These are phyloP conservation scores for Schmidtea mediterranea DNA, from an alignment of 1,140 invertebrate genomes.

Conservation along the genomic window DNA sequence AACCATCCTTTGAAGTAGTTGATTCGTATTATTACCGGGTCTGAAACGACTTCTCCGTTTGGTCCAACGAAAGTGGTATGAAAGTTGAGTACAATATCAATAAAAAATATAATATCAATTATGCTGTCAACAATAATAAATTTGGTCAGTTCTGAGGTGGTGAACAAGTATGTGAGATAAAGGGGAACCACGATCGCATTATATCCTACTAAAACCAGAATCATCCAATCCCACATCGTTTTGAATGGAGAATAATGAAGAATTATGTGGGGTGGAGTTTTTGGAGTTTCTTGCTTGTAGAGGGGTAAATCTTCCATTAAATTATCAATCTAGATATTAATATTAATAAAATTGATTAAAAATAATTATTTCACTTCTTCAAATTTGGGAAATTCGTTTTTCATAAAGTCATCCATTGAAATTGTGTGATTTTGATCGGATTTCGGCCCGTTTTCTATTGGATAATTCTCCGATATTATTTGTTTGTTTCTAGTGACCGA, in stretches of 20 bases:
- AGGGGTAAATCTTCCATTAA: conserved; percentile 65
- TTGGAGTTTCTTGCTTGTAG: conserved; percentile 95
- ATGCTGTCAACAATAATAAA: conserved; percentile 75
- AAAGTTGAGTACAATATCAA: conserved; percentile 98
- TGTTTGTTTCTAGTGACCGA: conserved; percentile 57
- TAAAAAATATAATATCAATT: conserved; percentile 98
- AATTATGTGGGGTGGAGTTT: conserved; percentile 92
- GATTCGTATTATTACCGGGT: conserved; percentile 37
- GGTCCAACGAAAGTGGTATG: conserved; percentile 98
- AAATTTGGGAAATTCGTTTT: no score
- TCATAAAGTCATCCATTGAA: no score
- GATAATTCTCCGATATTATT: no score
- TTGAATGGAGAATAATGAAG: conserved; percentile 93
- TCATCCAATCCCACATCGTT: conserved; percentile 98
- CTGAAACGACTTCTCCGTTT: conserved; percentile 45
- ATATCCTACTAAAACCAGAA: conserved; percentile 95
- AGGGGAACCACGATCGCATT: conserved; percentile 99
- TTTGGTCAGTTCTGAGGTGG: conserved; percentile 41
- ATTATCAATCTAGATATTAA: no score
- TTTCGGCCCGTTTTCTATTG: no score
- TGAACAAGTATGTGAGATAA: conserved; percentile 23
- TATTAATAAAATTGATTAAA: no score
- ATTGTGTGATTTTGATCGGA: no score
- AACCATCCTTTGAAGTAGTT: conserved; percentile 99
- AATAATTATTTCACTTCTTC: no score